These are phyloP conservation scores for Eriosoma lanigerum DNA, from an alignment of 1,140 invertebrate genomes.

Conservation along the genomic window DNA sequence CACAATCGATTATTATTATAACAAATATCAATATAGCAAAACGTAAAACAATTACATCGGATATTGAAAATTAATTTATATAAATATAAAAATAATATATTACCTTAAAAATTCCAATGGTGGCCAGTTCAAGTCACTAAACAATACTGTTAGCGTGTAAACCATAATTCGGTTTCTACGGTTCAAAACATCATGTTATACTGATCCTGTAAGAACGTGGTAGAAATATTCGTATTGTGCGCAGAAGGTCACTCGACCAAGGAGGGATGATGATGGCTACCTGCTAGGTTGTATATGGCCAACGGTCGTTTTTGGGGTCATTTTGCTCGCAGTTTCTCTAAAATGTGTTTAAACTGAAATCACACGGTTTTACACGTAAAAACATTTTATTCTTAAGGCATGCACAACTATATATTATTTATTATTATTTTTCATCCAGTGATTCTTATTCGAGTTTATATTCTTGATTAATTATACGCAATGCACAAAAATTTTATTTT, in stretches of 20 bases:
- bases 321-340: neutral
- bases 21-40: too few relatives aligned
- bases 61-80: too few relatives aligned
- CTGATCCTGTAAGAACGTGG: neutral
- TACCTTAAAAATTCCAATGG: neutral
- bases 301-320: slow-evolving; percentile 7
- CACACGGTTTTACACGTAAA: neutral
- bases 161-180: neutral
- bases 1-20: too few relatives aligned
- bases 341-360: slow-evolving; percentile 1
- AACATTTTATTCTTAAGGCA: too few relatives aligned
- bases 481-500: too few relatives aligned
- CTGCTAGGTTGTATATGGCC: neutral
- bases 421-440: too few relatives aligned
- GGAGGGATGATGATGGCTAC: slow-evolving; percentile 2
- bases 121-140: neutral
- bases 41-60: too few relatives aligned
- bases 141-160: neutral
- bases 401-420: too few relatives aligned
- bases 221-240: neutral
- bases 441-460: too few relatives aligned
- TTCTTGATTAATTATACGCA: too few relatives aligned
- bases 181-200: neutral
- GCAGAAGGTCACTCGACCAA: neutral
- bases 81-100: neutral